Base-by-base conservation (phyloP, 1,140 invertebrate species). In the Meloidogyne exigua region DNA sequence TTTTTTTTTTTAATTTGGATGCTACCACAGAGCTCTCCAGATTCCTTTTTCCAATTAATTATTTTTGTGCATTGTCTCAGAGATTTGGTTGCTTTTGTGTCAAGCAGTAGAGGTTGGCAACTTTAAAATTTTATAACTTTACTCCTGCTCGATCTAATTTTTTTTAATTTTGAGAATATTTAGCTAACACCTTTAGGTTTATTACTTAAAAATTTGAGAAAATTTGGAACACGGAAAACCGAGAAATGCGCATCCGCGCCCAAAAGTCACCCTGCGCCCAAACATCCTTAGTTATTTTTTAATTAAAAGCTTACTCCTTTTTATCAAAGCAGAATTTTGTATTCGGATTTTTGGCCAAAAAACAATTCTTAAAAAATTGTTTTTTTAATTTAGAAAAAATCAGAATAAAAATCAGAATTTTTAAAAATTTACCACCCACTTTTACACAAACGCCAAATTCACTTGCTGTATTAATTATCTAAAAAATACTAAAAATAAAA, bases 1-100 rank as follows among this genome's bases (percentile, higher is more conserved):
- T 18, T 2, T 49, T 18, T 18, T 18, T 49, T 49, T 18, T 49
- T 18, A 18, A 1, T 5, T 49, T 44, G 7, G 25, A 63, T 36
- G 4, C n/a, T 21, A 73, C 71, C 82, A 68, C 82, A 83, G 15
- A 83, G 57, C 13, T 84, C 79, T 13, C 84, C 82, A 32, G 83
- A 81, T 63, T 83, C 84, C 49, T 83, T 82, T 66, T 83, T 83
- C 81, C 82, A 83, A 64, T 83, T 82, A 57, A 83, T 74, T 9
- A 68, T 42, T 69, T 81, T 84, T 32, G 74, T 82, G 75, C 82
- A 83, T 18, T 42, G 71, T 64, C 85, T 82, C 28, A 83, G 26
- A 3, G 82, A 82, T 64, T 71, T 84, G n/a, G 32, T 66, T 15
- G 84, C 79, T 28, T 86, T 84, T 64, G 76, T 82, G 9, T 85